Evolutionary conservation across 2,888 invertebrate genomes (phyloP), one percentile per base, ranked within the genome.

Genomic region (Latrodectus hesperus): DNA sequence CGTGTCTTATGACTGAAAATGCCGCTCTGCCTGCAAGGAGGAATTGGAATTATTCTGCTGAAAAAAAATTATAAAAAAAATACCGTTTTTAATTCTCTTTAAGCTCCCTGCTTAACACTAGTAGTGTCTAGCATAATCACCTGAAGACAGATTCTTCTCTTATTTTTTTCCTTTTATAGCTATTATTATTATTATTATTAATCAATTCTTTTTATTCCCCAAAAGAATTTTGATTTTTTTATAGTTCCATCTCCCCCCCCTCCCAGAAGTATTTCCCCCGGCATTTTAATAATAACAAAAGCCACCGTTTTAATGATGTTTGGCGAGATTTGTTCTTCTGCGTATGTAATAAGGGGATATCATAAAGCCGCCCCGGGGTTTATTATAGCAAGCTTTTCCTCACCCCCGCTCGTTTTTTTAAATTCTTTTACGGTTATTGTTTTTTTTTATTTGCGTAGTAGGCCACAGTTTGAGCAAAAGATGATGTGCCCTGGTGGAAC

Each of bases 221-320:
- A 64, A 9, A 16, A 72, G 55, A 65, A 72, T 67, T 65, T 76
- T 55, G 38, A 51, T 10, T 10, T 49, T 55, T 81, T 74, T 60
- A 64, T 22, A 68, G 14, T 6, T 72, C 60, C 22, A 16, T 65
- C 17, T 51, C 52, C 67, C 52, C 51, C 17, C 17, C 52, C 55
- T 26, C 53, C 65, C 70, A 38, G 51, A 17, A 38, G 17, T 75
- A 16, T 16, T 17, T 73, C 9, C 77, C 49, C 65, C 16, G 22
- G 72, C 64, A 64, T 64, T 17, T 68, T 80, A 86, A 86, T 86
- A 81, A 86, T 81, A 72, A 77, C 76, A 72, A 86, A 86, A 86
- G 86, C 86, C 81, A 81, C 86, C 77, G 55, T 76, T 86, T 86
- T 86, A 86, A 86, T 86, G 86, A 86, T 86, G 86, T 86, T 86